Conservation (phyloP, 2,888 invertebrate genomes). For the Acholoe squamosa region DNA sequence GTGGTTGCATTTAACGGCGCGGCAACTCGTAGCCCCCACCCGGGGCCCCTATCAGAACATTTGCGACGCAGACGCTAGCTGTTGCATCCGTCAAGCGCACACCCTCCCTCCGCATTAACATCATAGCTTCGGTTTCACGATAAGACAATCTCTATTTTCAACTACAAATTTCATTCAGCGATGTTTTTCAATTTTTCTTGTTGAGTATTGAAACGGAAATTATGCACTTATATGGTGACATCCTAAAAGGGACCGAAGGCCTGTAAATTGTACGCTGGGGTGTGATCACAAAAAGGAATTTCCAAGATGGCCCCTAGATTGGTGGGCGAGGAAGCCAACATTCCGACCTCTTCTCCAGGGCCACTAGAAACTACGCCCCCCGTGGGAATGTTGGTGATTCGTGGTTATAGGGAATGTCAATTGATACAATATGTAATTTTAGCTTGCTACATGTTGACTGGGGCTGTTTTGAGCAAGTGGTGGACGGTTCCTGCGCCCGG, state of each 20-base stretch:
- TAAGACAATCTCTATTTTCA: not conserved
- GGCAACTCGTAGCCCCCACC: not conserved
- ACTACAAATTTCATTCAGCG: not conserved
- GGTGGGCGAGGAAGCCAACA: not conserved
- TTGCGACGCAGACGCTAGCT: not conserved
- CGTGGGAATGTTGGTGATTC: too few species aligned
- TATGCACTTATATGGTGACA: not conserved
- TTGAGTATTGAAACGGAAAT: not conserved
- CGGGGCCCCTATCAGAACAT: not conserved
- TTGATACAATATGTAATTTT: too few species aligned
- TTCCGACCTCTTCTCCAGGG: not conserved
- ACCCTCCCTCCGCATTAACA: not conserved
- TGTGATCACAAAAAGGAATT: not conserved
- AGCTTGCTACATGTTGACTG: too few species aligned
- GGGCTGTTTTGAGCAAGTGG: too few species aligned
- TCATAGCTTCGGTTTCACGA: too few species aligned
- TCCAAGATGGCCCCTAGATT: slow-evolving; percentile 11
- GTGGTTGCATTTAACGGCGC: too few species aligned
- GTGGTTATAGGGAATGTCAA: too few species aligned
- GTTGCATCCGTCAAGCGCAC: not conserved
- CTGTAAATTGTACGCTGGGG: not conserved
- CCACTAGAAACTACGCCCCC: too few species aligned
- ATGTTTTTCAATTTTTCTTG: not conserved
- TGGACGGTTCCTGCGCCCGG: too few species aligned
- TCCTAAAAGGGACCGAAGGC: not conserved